Base-by-base conservation (phyloP, 2,113 vertebrate genomes). In the Meles meles region DNA sequence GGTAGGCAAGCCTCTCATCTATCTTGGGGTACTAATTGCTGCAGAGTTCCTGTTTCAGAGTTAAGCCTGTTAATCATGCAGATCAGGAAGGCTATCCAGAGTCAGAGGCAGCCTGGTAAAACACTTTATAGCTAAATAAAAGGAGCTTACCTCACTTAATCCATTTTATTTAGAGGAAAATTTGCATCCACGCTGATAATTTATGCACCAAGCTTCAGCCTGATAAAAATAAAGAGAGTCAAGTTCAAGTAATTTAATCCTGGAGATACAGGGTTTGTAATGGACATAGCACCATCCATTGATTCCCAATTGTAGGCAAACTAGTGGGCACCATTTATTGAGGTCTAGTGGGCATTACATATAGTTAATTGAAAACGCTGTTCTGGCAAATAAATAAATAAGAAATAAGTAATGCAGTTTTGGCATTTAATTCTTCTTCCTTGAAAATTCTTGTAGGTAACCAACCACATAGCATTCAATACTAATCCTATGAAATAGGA, bases 111-210 rank as follows among this genome's bases (percentile, higher is more conserved):
- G 6, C 71, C 96, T 98, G 90, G 47, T 93, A 93, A 97, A 87
- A 87, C 72, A 92, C 85, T 98, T 98, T 69, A 88, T 55, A 95
- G 95, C 72, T 84, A 97, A 98, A 95, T 80, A 98, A 57, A 93
- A 97, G 98, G 69, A 72, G 55, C 96, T 98, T 96, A 81, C 29
- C 90, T 97, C 94, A 92, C 97, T 96, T 98, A 63, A 95, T 98
- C 97, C 57, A 94, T 96, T 98, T 98, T 98, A 93, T 55, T 89
- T 93, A 82, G 94, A 97, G 82, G 85, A 97, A 98, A 96, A 97
- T 98, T 97, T 94, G 97, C 97, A 98, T 89, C 65, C 92, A 94
- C 0, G 47, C 49, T 21, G 94, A 96, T 86, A 59, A 97, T 96
- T 98, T 94, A 94, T 97, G 93, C 98, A 91, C 52, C 88, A 96